These are phyloP conservation scores for Heliconius sara DNA, from an alignment of 2,888 invertebrate species.

Conservation along the genomic window DNA sequence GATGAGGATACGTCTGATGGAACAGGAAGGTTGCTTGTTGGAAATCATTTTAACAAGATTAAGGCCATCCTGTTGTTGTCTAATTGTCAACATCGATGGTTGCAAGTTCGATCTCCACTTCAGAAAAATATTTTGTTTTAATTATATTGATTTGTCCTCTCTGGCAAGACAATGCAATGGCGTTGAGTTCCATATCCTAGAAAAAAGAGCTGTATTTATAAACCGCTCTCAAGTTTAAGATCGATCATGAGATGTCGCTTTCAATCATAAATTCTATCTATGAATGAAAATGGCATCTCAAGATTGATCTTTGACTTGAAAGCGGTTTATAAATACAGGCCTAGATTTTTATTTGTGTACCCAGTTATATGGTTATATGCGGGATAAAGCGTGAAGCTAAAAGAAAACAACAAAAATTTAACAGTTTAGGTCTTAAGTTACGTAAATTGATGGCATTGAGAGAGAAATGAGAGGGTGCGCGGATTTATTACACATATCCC, in stretches of 20 bases:
- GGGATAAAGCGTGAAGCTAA: background rate
- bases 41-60: conserved; percentile 32
- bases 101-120: too few species aligned
- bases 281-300: too few species aligned
- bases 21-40: conserved; percentile 21
- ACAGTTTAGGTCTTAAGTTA: conserved; percentile 43
- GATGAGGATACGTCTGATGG: conserved; percentile 37
- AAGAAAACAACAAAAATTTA: conserved; percentile 17
- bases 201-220: too few species aligned
- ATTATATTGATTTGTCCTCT: background rate
- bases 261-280: too few species aligned
- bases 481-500: conserved; percentile 76
- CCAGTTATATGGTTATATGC: background rate
- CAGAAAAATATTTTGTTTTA: too few species aligned
- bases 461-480: conserved; percentile 65
- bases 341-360: background rate
- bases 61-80: too few species aligned
- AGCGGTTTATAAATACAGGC: background rate
- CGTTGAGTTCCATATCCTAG: background rate
- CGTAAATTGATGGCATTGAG: conserved; percentile 63
- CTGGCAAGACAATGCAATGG: background rate
- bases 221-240: too few species aligned
- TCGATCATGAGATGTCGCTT: too few species aligned
- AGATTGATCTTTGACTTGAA: too few species aligned
- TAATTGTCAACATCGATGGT: too few species aligned